Evolutionary conservation across 2,888 invertebrate species (phyloP).

Genomic region (Crepidodera aurea): DNA sequence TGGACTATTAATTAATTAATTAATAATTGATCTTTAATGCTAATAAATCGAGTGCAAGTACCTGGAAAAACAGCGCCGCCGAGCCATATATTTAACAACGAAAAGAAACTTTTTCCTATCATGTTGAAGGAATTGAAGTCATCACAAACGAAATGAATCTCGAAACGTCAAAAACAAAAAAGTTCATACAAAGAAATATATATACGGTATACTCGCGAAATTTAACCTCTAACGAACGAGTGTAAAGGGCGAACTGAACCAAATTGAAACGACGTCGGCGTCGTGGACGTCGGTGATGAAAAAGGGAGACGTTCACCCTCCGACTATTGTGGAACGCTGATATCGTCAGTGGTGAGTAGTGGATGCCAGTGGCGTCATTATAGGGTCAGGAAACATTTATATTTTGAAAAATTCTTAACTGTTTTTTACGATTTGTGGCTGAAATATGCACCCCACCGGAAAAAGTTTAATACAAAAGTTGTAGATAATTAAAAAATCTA

Average conservation of each 20-base stretch:
- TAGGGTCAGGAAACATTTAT: no score
- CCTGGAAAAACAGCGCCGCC: conserved; percentile 26
- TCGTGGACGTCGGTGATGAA: conserved; percentile 19
- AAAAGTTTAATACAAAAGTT: no score
- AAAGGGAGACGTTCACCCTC: conserved; percentile 29
- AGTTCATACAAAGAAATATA: not conserved
- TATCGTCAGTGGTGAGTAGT: not conserved
- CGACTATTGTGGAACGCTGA: conserved; percentile 12
- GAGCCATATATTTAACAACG: conserved; percentile 23
- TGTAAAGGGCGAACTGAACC: conserved; percentile 10
- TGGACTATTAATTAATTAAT: no score
- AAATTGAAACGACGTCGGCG: conserved; percentile 25
- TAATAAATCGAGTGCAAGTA: no score
- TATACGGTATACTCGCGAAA: not conserved
- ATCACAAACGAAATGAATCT: not conserved
- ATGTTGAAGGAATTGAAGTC: not conserved
- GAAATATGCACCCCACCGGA: no score
- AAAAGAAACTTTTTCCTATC: conserved; percentile 24
- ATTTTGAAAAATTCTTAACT: no score
- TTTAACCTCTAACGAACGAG: conserved; percentile 7
- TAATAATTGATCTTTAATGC: no score
- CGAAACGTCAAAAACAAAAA: not conserved
- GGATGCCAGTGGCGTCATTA: not conserved
- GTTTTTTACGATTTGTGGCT: no score
- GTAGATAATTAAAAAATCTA: no score